Evolutionary conservation across 2,113 vertebrate species (phyloP).

Genomic region (Neolamprologus longior): DNA sequence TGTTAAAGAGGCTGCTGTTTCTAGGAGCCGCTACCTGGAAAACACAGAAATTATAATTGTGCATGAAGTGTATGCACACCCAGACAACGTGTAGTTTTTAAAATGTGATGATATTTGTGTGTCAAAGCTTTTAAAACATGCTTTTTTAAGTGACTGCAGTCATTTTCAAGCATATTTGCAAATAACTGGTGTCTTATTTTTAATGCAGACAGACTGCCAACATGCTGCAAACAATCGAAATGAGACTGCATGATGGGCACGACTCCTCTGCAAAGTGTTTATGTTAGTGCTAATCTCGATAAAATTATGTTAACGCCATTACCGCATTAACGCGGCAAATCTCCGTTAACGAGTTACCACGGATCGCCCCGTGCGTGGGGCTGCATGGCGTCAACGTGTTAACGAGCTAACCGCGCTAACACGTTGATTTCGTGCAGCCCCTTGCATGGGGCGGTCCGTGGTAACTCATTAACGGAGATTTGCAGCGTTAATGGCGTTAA

Average conservation of each 20-base stretch:
- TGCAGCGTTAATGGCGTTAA: not conserved
- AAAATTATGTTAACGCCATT: not conserved
- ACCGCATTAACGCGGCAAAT: not conserved
- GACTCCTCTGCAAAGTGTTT: fast-evolving
- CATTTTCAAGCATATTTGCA: not conserved
- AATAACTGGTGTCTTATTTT: not conserved
- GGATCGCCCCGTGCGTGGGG: not conserved
- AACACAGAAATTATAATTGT: not conserved
- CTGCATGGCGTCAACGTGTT: not conserved
- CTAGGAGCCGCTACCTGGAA: constrained; percentile 23
- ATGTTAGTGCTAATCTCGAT: not conserved
- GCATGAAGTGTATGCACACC: not conserved
- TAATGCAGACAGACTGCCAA: not conserved
- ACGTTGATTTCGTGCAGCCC: not conserved
- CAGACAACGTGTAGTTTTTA: not conserved
- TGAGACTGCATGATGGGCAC: not conserved
- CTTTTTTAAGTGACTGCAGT: not conserved
- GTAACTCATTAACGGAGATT: fast-evolving
- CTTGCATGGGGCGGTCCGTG: fast-evolving
- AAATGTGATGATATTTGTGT: not conserved
- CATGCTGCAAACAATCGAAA: not conserved
- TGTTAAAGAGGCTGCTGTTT: not conserved
- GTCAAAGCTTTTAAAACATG: not conserved
- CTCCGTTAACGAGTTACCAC: not conserved
- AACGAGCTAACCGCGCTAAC: not conserved